These are phyloP conservation scores for Allacma fusca DNA, from an alignment of 2,888 invertebrate species.

Conservation along the genomic window DNA sequence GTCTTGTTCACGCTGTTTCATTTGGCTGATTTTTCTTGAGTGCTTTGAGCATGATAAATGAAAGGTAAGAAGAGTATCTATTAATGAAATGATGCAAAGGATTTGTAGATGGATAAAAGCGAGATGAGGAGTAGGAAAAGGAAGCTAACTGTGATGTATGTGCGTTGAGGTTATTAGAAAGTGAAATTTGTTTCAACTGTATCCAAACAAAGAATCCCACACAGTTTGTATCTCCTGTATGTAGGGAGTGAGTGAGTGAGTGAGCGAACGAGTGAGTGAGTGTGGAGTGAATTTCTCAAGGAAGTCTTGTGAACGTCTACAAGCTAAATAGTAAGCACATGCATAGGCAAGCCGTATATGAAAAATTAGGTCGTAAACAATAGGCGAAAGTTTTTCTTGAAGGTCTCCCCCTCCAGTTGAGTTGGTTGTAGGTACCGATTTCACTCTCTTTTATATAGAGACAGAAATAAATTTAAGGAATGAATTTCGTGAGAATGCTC, in stretches of 20 bases:
- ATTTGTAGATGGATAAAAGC: conserved; percentile 30
- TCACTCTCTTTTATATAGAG: conserved; percentile 32
- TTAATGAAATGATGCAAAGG: conserved; percentile 28
- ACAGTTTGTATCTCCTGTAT: conserved; percentile 9
- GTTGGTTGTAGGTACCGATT: conserved; percentile 34
- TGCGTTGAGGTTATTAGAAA: conserved; percentile 40
- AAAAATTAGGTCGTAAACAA: conserved; percentile 47
- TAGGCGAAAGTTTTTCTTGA: conserved; percentile 46
- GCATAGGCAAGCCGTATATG: conserved; percentile 32
- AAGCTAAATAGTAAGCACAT: conserved; percentile 19
- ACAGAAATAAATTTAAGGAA: conserved; percentile 37
- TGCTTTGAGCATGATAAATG: conserved; percentile 17
- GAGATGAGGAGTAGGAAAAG: conserved; percentile 38
- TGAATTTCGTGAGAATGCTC: conserved; percentile 33
- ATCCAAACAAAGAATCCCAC: conserved; percentile 33
- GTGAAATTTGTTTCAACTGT: conserved; percentile 37
- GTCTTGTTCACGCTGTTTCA: conserved; percentile 1
- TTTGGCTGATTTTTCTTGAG: conserved; percentile 3
- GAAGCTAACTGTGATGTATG: conserved; percentile 39
- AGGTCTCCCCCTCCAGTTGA: conserved; percentile 39
- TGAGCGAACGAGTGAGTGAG: not conserved
- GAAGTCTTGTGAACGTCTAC: conserved; percentile 28
- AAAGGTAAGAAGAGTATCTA: conserved; percentile 16
- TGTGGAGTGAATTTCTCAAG: conserved; percentile 33
- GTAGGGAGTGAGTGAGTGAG: not conserved